Base-by-base conservation (phyloP, 2,797 vertebrate genomes). In the Mormyrus proboscirostris region DNA sequence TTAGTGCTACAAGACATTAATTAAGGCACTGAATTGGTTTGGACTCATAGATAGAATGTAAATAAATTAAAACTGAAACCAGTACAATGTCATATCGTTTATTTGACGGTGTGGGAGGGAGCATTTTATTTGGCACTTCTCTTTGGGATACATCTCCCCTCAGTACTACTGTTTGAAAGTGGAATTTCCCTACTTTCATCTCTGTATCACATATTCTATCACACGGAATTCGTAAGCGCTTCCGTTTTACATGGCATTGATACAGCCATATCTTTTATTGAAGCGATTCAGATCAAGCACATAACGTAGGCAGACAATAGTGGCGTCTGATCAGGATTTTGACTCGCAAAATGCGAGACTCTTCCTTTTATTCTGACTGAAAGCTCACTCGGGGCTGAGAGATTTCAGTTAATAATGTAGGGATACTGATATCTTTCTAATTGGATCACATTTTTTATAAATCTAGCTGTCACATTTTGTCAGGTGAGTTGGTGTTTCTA, bases 261-360 rank as follows among this genome's bases (percentile, higher is more conserved):
- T 86, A 86, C 29, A 10, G 83, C 83, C 51, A 19, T 50, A 86
- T 53, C n/a, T 86, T 57, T 86, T 86, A 86, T 73, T 73, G 65
- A 73, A 73, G 65, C 29, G 65, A 73, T 73, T 33, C 65, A 33
- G 65, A 73, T 73, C 65, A 73, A 73, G 65, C 29, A 33, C 29
- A 38, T 73, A 73, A 73, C 29, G 12, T 33, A 14, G 65, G 65
- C 65, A 73, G 65, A 73, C 44, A 84, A 47, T 50, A 49, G 82
- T 12, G 41, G 10, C 10, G 47, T 47, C 82, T 84, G 44, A 84
- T 50, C 44, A 50, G 49, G 82, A 84, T 84, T 47, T 73, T 73
- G 65, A 73, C 65, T 73, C 10, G 65, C 65, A 73, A 14, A 73
- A 73, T 4, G 29, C 10, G 12, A 29, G 29, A 38, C 65, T 38